Base-by-base conservation (phyloP, 2,113 vertebrate species). In the Chaetodon trifascialis region DNA sequence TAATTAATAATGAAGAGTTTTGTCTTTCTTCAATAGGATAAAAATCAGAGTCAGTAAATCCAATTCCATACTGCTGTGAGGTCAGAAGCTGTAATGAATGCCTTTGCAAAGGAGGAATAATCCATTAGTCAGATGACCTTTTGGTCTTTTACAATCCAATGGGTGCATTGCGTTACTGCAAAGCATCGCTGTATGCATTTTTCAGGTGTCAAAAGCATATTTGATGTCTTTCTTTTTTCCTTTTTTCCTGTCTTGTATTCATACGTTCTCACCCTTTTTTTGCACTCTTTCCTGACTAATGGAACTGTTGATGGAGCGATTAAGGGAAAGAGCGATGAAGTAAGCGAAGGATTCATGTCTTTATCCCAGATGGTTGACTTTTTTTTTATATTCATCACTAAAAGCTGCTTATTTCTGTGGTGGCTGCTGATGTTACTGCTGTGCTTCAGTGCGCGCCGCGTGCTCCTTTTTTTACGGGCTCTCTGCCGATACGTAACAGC, bases 281-380 rank as follows among this genome's bases (percentile, higher is more conserved):
- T 54, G 51, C 2, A 11, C 30, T 21, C 4, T 68, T 51, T 47
- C 5, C 12, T 71, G 10, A 60, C 38, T 80, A 79, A 83, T 82
- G 60, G 54, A 68, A 59, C 40, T 68, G 70, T 38, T 81, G 54
- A 84, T 83, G 74, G 64, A 70, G 46, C 78, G 60, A 85, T 82
- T 76, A 69, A 85, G 47, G 38, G 73, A 79, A 65, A 84, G 19
- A 75, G 75, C 0, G 12, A 49, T 69, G 42, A 47, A 91, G 23
- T 47, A 75, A 15, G 0, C 3, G 64, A 54, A 73, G 80, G 92
- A 84, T 86, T 79, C 74, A 74, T 85, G 64, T 78, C 69, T 70
- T 85, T 73, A 90, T 74, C 55, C 88, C 90, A 93, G 80, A 94
- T 93, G 80, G 84, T 88, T 73, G 81, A 54, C 55, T 42, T 69